phyloP scores from a whole-genome alignment of 2,113 vertebrate genomes.

The Rhinopithecus roxellana region DNA sequence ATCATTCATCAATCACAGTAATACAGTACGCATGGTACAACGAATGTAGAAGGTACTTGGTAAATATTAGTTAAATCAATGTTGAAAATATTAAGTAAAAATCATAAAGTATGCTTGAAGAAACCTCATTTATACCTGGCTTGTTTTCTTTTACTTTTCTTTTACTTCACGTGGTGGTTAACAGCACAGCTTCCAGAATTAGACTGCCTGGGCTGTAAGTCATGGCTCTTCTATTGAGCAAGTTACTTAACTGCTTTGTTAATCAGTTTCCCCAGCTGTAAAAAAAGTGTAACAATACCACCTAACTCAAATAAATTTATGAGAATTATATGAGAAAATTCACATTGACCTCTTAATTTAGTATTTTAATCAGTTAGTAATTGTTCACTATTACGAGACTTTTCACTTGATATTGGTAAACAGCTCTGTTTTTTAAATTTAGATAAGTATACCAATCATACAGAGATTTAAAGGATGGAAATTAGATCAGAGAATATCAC shows the following conservation, averaged over 20 bases:
- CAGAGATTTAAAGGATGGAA: background rate
- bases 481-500: background rate
- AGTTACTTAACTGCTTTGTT: background rate
- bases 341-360: background rate
- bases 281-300: background rate
- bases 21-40: background rate
- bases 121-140: background rate
- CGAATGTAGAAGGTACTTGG: background rate
- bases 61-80: background rate
- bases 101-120: background rate
- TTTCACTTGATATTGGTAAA: background rate
- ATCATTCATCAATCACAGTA: background rate
- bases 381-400: background rate
- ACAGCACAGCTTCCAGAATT: background rate
- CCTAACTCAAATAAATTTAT: background rate
- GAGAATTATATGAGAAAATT: conserved; percentile 11
- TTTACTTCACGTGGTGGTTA: background rate
- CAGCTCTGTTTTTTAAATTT: background rate
- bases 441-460: background rate
- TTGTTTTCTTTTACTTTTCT: background rate
- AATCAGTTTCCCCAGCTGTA: background rate
- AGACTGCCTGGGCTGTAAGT: background rate
- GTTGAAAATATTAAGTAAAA: background rate
- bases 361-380: background rate
- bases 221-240: background rate